These are phyloP conservation scores for Philonicus albiceps DNA, from an alignment of 2,888 invertebrate species.

Conservation along the genomic window DNA sequence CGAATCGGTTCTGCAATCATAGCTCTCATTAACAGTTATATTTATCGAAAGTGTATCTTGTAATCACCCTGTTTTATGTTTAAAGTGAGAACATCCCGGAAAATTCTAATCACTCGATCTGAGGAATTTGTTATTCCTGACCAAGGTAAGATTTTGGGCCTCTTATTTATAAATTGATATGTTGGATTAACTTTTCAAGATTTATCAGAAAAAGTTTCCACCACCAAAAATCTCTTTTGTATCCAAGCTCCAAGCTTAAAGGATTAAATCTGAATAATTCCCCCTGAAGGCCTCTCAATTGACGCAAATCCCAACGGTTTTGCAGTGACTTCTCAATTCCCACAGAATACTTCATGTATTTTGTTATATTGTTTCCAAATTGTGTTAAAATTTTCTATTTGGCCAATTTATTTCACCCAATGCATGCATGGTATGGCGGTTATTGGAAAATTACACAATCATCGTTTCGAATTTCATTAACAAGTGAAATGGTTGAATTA, in stretches of 20 bases:
- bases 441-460: neutral
- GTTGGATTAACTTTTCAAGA: neutral
- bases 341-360: neutral
- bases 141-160: neutral
- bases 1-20: neutral
- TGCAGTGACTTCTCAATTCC: neutral
- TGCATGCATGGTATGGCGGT: neutral
- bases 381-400: neutral
- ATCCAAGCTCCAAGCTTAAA: neutral
- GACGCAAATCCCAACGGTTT: neutral
- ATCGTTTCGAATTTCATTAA: neutral
- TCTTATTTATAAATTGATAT: neutral
- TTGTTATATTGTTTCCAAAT: neutral
- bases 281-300: neutral
- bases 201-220: neutral
- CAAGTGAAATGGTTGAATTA: constrained; percentile 14
- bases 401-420: constrained; percentile 2
- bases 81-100: neutral
- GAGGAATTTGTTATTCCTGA: neutral
- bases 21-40: neutral
- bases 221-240: neutral
- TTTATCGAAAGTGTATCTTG: neutral
- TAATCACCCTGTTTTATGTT: neutral
- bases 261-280: neutral
- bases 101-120: neutral